Base-by-base conservation (phyloP, 92 coral and sea anemone species). In the Porites evermanni region DNA sequence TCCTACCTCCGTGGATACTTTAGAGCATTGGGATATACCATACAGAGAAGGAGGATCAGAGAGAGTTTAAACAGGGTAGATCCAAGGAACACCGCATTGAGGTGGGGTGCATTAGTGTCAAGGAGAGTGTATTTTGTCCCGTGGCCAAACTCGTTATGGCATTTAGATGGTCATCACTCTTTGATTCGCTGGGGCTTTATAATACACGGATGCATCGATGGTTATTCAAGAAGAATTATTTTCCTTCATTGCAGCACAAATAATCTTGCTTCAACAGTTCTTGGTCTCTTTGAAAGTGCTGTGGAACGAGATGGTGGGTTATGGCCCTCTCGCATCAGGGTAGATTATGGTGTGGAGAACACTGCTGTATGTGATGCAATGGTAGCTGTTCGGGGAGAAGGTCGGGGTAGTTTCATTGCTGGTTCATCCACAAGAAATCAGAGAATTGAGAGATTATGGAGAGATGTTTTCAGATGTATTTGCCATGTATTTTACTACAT, bases 321-420 rank as follows among this genome's bases (percentile, higher is more conserved):
- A 59, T 94, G 97, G 97, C 97, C 97, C 7, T 94, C 94, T 18
- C 88, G 93, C 17, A 91, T 93, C 71, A 65, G 91, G 52, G 93
- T 93, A 17, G 94, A 91, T 70, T 77, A 76, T 75, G 97, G 91
- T 26, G 97, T 91, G 19, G 94, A 94, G 77, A 94, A 94, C 89
- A 91, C 89, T 74, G 53, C 78, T n/a, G 89, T 91, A 24, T 93
- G 94, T 85, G 94, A 93, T 84, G 92, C 85, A 84, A 88, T 93
- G 92, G 85, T 94, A 63, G 76, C 80, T 47, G 84, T 61, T 63
- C 84, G 89, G 72, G 93, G 89, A 18, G 92, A 84, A 67, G 92
- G 92, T 29, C 72, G 95, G 20, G 87, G 89, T 38, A 92, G 95
- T 78, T 94, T 89, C 73, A 88, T 92, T 32, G 95, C 98, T 75